These are phyloP conservation scores for Sylvicola fuscatus DNA, from an alignment of 2,888 invertebrate species.

Conservation along the genomic window DNA sequence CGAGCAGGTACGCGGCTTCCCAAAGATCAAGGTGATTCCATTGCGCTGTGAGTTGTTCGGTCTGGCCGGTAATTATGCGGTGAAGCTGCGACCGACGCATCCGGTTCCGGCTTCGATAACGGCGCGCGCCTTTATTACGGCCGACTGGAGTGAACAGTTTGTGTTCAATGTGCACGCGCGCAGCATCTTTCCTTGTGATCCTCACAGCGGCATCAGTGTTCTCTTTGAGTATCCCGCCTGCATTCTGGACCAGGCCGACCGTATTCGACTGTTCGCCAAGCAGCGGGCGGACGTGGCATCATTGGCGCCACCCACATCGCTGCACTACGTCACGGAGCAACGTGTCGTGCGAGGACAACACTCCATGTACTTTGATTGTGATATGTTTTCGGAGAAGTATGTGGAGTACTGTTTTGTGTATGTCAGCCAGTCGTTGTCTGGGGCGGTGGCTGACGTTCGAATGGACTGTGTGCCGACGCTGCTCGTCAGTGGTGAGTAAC, in stretches of 20 bases:
- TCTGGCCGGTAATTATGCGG: constrained; percentile 60
- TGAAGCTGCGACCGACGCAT: constrained; percentile 46
- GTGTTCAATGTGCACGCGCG: constrained; percentile 68
- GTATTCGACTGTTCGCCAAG: constrained; percentile 60
- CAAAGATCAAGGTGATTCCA: constrained; percentile 43
- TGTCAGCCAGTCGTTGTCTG: constrained; percentile 66
- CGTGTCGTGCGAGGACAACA: constrained; percentile 49
- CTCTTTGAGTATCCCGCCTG: constrained; percentile 71
- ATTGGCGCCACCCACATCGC: constrained; percentile 38
- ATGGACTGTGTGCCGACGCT: constrained; percentile 70
- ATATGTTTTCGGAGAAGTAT: constrained; percentile 60
- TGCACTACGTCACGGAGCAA: constrained; percentile 42
- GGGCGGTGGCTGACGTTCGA: constrained; percentile 65
- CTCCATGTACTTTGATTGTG: constrained; percentile 57
- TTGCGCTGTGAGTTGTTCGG: constrained; percentile 64
- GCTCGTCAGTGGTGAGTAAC: constrained; percentile 47
- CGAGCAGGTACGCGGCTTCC: constrained; percentile 53
- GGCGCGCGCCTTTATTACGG: constrained; percentile 52
- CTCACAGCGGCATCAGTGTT: constrained; percentile 48
- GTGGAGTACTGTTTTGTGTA: constrained; percentile 79
- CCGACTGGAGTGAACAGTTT: constrained; percentile 69
- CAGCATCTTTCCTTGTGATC: constrained; percentile 67
- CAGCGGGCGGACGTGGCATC: constrained; percentile 48
- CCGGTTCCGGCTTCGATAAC: constrained; percentile 39
- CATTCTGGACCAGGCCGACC: constrained; percentile 51